Conservation (phyloP, 2,888 invertebrate species). For the Octodonta nipae region DNA sequence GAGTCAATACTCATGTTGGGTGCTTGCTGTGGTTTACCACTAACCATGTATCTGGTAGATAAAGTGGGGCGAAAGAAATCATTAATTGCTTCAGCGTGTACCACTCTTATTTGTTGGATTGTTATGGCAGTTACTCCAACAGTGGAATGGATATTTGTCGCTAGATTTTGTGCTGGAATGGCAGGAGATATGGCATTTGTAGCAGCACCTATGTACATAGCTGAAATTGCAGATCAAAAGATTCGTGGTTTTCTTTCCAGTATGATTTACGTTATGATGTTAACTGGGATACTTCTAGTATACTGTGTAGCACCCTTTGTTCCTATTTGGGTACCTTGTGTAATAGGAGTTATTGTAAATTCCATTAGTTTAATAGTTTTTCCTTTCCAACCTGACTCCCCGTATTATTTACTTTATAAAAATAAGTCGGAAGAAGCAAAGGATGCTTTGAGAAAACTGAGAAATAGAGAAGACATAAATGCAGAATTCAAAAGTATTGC, state of each 20-base stretch:
- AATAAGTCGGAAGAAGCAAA: conserved; percentile 26
- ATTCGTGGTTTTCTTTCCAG: conserved; percentile 32
- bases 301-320: conserved; percentile 29
- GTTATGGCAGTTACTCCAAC: conserved; percentile 27
- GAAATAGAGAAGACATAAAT: conserved; percentile 25
- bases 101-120: conserved; percentile 29
- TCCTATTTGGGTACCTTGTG: conserved; percentile 23
- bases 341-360: conserved; percentile 20
- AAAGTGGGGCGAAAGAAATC: conserved; percentile 29
- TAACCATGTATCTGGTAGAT: conserved; percentile 28
- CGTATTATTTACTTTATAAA: conserved; percentile 30
- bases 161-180: conserved; percentile 30
- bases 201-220: conserved; percentile 34
- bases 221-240: conserved; percentile 33
- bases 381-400: conserved; percentile 33
- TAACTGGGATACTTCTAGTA: conserved; percentile 30
- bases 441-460: conserved; percentile 23
- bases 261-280: conserved; percentile 34
- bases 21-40: conserved; percentile 26
- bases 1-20: conserved; percentile 26
- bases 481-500: conserved; percentile 30
- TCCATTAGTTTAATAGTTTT: conserved; percentile 26
- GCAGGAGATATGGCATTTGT: conserved; percentile 34
- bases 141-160: conserved; percentile 26
- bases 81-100: conserved; percentile 26